Conservation (phyloP, 1,140 invertebrate species). For the Drosophila willistoni region DNA sequence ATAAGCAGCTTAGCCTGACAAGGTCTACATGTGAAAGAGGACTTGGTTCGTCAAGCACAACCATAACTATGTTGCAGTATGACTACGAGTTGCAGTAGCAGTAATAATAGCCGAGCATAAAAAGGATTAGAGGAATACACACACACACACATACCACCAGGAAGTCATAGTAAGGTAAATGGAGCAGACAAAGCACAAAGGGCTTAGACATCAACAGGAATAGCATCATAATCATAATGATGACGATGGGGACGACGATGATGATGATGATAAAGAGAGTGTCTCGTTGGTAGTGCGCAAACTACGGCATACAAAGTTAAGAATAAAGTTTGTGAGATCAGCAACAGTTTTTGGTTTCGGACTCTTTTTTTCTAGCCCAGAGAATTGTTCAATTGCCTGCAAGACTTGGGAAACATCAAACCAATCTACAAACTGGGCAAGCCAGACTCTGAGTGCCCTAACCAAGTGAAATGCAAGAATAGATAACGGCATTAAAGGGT, state of each 20-base stretch:
- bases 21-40: slow-evolving; percentile 8
- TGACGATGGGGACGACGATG: slow-evolving; percentile 12
- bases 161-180: slow-evolving; percentile 78
- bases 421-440: not conserved
- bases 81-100: slow-evolving; percentile 1
- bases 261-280: slow-evolving; percentile 42
- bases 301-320: slow-evolving; percentile 41
- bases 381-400: slow-evolving; percentile 20
- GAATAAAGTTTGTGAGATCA: slow-evolving; percentile 15
- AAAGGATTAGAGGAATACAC: slow-evolving; percentile 63
- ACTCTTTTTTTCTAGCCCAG: not conserved
- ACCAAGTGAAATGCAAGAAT: slow-evolving; percentile 72
- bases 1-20: slow-evolving; percentile 62
- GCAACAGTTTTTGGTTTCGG: slow-evolving; percentile 28
- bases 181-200: slow-evolving; percentile 47
- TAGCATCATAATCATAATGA: slow-evolving; percentile 28
- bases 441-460: slow-evolving; percentile 1
- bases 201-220: slow-evolving; percentile 26
- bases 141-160: slow-evolving; percentile 20
- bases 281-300: slow-evolving; percentile 46
- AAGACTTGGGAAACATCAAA: slow-evolving; percentile 9
- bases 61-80: slow-evolving; percentile 71
- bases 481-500: slow-evolving; percentile 76
- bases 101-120: slow-evolving; percentile 62
- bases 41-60: slow-evolving; percentile 56